Evolutionary conservation across 2,113 vertebrate genomes (phyloP).

Genomic region (Dicentrarchus labrax): DNA sequence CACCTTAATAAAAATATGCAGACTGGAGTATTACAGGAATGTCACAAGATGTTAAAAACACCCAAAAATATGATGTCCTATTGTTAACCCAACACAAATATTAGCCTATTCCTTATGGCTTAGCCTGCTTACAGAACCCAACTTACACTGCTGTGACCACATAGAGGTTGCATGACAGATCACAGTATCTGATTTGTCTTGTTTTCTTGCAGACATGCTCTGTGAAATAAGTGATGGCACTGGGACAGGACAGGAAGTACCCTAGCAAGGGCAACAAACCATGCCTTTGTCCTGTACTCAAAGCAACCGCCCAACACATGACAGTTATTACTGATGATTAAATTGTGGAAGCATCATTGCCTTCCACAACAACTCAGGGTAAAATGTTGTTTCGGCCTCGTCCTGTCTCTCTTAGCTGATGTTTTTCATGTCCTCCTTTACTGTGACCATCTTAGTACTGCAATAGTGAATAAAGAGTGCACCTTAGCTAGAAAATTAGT

Average conservation of each 20-base stretch:
- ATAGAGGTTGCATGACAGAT: not conserved
- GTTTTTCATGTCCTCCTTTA: slow-evolving; percentile 47
- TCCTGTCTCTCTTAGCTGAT: not conserved
- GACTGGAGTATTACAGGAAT: not conserved
- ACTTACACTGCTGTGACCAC: not conserved
- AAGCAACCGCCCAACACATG: slow-evolving; percentile 75
- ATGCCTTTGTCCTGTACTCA: slow-evolving; percentile 74
- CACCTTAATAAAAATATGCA: not conserved
- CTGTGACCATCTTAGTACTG: not conserved
- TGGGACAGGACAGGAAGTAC: slow-evolving; percentile 56
- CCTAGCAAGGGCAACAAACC: slow-evolving; percentile 64
- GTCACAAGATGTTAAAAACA: not conserved
- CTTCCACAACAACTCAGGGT: slow-evolving; percentile 39
- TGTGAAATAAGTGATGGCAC: slow-evolving; percentile 29
- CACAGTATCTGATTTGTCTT: slow-evolving; percentile 41
- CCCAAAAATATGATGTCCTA: not conserved
- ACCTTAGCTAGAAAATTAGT: not conserved
- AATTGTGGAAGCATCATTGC: slow-evolving; percentile 63
- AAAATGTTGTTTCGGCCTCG: slow-evolving; percentile 52
- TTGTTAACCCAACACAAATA: not conserved
- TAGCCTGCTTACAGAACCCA: not conserved
- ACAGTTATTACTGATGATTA: slow-evolving; percentile 80
- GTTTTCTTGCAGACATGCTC: slow-evolving; percentile 58
- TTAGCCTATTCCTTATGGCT: not conserved
- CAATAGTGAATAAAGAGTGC: not conserved